Evolutionary conservation across 1,140 invertebrate genomes (phyloP).

Genomic region (Scaptomyza graminum): DNA sequence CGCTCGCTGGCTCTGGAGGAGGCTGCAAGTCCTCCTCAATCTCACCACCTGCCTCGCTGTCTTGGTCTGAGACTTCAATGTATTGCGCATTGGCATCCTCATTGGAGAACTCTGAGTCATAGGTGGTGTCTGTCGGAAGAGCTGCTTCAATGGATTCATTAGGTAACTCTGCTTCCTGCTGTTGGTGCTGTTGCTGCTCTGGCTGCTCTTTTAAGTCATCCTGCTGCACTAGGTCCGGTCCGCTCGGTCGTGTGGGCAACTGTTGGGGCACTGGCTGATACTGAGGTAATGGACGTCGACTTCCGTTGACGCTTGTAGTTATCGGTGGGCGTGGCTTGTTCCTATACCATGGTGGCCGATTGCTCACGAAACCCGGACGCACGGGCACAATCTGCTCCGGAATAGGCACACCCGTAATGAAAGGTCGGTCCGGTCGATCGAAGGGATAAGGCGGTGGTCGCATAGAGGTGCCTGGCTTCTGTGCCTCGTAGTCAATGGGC

Average conservation of each 20-base stretch:
- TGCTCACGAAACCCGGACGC: slow-evolving; percentile 84
- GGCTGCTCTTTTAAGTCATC: slow-evolving; percentile 17
- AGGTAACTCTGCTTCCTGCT: slow-evolving; percentile 20
- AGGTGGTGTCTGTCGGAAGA: slow-evolving; percentile 75
- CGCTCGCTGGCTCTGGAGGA: slow-evolving; percentile 34
- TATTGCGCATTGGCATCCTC: slow-evolving; percentile 78
- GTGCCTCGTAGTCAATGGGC: slow-evolving; percentile 88
- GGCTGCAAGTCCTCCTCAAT: slow-evolving; percentile 57
- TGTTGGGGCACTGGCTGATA: slow-evolving; percentile 85
- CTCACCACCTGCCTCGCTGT: slow-evolving; percentile 59
- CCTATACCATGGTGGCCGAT: slow-evolving; percentile 87
- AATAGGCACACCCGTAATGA: slow-evolving; percentile 88
- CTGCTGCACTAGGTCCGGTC: slow-evolving; percentile 51
- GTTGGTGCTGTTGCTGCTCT: slow-evolving; percentile 17
- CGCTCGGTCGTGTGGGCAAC: slow-evolving; percentile 15
- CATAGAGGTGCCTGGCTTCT: slow-evolving; percentile 81
- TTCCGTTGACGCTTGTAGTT: slow-evolving; percentile 70
- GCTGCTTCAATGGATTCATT: slow-evolving; percentile 43
- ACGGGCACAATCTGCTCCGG: slow-evolving; percentile 90
- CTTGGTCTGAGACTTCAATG: slow-evolving; percentile 78
- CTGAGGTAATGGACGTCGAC: slow-evolving; percentile 84
- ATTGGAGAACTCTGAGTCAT: slow-evolving; percentile 79
- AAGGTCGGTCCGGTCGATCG: slow-evolving; percentile 87
- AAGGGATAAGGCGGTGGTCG: slow-evolving; percentile 87
- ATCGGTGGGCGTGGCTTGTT: slow-evolving; percentile 84